Base-by-base conservation (phyloP, 2,797 vertebrate genomes). In the Argyrosomus regius region DNA sequence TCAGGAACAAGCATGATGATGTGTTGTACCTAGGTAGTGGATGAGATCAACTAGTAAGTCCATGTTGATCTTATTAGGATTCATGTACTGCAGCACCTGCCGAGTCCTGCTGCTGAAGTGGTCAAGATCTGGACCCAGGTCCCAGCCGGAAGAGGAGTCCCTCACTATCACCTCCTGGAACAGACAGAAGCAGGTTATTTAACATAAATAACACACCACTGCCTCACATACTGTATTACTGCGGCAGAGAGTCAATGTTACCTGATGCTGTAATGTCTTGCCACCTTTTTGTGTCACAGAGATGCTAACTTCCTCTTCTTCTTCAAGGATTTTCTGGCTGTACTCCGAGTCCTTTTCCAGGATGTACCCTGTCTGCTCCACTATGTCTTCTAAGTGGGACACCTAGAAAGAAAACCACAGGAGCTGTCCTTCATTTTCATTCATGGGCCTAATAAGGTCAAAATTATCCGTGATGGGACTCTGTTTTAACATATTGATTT, bases 281-380 rank as follows among this genome's bases (percentile, higher is more conserved):
- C 98, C 98, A 76, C 97, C 97, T 95, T 96, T 99, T 84, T 93
- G 92, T 13, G 96, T 96, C 87, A 99, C 52, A 3, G 90, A 96
- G 86, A 99, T 20, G 61, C 92, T 96, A 68, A 99, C 92, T 89
- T 98, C 98, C 67, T 99, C 98, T 10, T 99, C 98, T 5, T 99
- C 98, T 83, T 99, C 98, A 77, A 98, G 84, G 76, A 97, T 98
- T 84, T 95, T 98, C 90, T 99, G 98, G 91, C 97, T 93, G 94
- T 99, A 99, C 86, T 99, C 97, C 0, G 98, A 99, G 86, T 99
- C 98, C 24, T 96, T 97, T 75, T 99, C 98, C 84, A 99, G 91
- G 43, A 97, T 28, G 68, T 98, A 99, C 3, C 97, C 98, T 0
- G 96, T 99, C 93, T 96, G 93, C 91, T 98, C 97, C 89, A 99